Percentiles rank a stretch among this genome's conserved stretches.
Conservation (phyloP, 2,888 invertebrate genomes). For the Sesia apiformis region DNA sequence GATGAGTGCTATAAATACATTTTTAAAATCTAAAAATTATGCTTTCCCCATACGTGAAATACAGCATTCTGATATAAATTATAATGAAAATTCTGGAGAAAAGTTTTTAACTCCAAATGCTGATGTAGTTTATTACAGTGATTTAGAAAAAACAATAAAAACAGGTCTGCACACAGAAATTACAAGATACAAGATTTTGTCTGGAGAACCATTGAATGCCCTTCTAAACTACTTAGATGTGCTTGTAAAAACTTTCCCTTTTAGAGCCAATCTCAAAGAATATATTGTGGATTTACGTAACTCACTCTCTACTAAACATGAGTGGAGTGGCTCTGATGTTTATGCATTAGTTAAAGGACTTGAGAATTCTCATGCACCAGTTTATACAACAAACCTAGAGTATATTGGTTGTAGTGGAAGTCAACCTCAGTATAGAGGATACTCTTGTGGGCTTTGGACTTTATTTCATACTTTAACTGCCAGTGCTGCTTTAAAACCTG, state of each 20-base stretch:
- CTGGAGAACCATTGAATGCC: slow-evolving; percentile 81
- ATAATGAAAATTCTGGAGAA: slow-evolving; percentile 22
- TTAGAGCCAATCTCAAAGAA: slow-evolving; percentile 76
- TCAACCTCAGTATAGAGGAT: slow-evolving; percentile 83
- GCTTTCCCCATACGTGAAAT: slow-evolving; percentile 40
- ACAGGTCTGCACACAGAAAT: slow-evolving; percentile 91
- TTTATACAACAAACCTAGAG: slow-evolving; percentile 65
- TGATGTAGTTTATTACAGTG: slow-evolving; percentile 86
- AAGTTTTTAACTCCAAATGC: slow-evolving; percentile 16
- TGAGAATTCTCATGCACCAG: slow-evolving; percentile 70
- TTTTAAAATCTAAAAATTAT: slow-evolving; percentile 62
- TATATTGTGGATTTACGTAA: slow-evolving; percentile 78
- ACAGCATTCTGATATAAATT: slow-evolving; percentile 16
- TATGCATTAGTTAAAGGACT: slow-evolving; percentile 67
- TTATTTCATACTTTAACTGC: slow-evolving; percentile 94
- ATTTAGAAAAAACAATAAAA: slow-evolving; percentile 90
- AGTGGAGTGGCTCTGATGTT: slow-evolving; percentile 76
- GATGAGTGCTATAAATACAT: slow-evolving; percentile 66
- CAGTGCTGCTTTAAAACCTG: slow-evolving; percentile 74
- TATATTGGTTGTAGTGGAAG: slow-evolving; percentile 92
- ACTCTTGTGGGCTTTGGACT: slow-evolving; percentile 96
- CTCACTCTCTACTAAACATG: slow-evolving; percentile 57
- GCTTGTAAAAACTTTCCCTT: slow-evolving; percentile 86
- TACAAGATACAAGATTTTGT: slow-evolving; percentile 78
- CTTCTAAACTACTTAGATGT: slow-evolving; percentile 83